These are phyloP conservation scores for Pluvialis apricaria DNA, from an alignment of 2,113 vertebrate species.

Conservation along the genomic window DNA sequence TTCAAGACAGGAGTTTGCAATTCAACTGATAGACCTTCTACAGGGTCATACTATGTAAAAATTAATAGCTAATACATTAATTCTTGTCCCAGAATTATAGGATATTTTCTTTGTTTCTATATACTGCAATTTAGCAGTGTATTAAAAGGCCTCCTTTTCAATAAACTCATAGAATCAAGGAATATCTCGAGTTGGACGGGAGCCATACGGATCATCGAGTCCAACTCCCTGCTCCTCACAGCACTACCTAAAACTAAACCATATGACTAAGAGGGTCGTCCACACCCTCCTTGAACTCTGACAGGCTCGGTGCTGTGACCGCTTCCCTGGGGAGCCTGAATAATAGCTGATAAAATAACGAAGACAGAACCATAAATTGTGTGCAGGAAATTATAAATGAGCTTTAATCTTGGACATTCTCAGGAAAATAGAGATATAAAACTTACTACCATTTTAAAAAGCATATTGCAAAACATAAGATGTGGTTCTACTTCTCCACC, in stretches of 20 bases:
- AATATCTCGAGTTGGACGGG: neutral
- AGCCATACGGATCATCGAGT: fast-evolving
- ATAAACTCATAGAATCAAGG: neutral
- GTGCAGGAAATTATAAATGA: neutral
- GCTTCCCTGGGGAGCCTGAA: neutral
- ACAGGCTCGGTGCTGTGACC: neutral
- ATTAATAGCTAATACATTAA: neutral
- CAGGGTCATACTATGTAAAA: neutral
- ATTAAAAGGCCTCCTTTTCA: neutral
- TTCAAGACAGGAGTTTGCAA: neutral
- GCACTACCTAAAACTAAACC: neutral
- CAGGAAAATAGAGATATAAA: neutral
- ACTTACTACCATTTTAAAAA: neutral
- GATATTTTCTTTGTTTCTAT: neutral
- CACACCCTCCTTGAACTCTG: neutral
- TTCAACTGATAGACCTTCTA: neutral
- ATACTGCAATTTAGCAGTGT: neutral
- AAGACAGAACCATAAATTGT: neutral
- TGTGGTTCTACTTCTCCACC: neutral
- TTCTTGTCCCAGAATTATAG: neutral
- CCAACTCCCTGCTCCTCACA: neutral
- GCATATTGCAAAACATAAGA: neutral
- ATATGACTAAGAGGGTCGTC: too few species aligned
- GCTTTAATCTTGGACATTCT: neutral
- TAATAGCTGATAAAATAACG: neutral